A percentile compares a stretch with the other conserved stretches of the same genome.
phyloP scores from a whole-genome alignment of 1,140 invertebrate genomes.

The Lordiphosa mommai region DNA sequence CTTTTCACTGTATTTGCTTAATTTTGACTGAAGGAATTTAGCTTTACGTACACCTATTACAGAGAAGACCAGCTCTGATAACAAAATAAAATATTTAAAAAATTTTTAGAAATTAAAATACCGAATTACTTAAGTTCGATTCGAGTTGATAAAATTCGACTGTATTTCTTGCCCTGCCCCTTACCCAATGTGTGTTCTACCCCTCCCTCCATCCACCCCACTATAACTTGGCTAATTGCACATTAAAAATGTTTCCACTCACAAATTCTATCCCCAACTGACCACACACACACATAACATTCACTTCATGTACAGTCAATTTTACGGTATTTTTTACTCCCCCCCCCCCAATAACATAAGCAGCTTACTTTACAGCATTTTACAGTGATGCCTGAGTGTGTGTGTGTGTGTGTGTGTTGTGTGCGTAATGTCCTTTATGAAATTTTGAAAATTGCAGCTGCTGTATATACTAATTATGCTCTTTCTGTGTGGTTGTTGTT shows the following conservation, averaged over 20 bases:
- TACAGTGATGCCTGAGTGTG: neutral
- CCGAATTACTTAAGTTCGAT: too few species aligned
- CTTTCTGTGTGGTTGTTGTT: too few species aligned
- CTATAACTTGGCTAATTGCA: slow-evolving; percentile 36
- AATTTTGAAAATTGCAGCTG: slow-evolving; percentile 40
- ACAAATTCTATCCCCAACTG: slow-evolving; percentile 26
- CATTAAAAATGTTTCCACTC: slow-evolving; percentile 46
- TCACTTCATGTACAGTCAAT: neutral
- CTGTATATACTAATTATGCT: neutral
- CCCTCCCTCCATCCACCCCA: neutral
- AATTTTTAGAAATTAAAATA: too few species aligned
- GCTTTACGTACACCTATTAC: too few species aligned
- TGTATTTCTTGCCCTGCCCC: too few species aligned
- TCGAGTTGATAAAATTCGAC: too few species aligned
- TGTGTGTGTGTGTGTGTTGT: slow-evolving; percentile 1
- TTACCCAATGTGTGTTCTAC: neutral
- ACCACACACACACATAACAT: neutral
- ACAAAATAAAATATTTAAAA: too few species aligned
- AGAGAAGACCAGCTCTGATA: too few species aligned
- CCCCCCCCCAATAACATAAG: slow-evolving; percentile 27
- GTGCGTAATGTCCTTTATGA: slow-evolving; percentile 29
- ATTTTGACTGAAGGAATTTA: too few species aligned
- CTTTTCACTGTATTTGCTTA: too few species aligned
- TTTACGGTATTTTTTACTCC: slow-evolving; percentile 14
- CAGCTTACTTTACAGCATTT: slow-evolving; percentile 47